Conservation (phyloP, 2,888 invertebrate genomes). For the Spisula solida region DNA sequence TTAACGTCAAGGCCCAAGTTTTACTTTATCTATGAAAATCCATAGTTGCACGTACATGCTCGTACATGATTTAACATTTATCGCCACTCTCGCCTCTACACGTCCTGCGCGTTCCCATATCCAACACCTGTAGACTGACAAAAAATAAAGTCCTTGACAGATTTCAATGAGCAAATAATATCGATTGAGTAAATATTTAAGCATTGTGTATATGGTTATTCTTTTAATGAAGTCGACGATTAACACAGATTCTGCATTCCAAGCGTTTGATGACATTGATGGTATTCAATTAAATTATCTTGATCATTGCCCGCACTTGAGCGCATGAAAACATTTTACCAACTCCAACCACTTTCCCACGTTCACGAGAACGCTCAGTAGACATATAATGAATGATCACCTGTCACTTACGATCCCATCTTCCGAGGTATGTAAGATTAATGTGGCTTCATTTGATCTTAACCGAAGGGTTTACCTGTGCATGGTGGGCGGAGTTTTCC, state of each 20-base stretch:
- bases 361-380: conserved; percentile 55
- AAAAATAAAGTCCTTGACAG: conserved; percentile 2
- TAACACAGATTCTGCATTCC: conserved; percentile 41
- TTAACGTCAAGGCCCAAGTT: too few relatives aligned
- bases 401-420: conserved; percentile 63
- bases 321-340: conserved; percentile 44
- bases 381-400: conserved; percentile 66
- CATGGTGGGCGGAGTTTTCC: conserved; percentile 72
- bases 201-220: conserved; percentile 12
- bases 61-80: too few relatives aligned
- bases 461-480: conserved; percentile 61
- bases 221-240: conserved; percentile 21
- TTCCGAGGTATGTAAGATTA: conserved; percentile 70
- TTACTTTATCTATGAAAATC: too few relatives aligned
- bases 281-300: conserved; percentile 46
- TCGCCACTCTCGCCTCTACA: background rate
- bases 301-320: conserved; percentile 39
- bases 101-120: background rate
- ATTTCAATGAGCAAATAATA: background rate
- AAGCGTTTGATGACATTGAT: conserved; percentile 39
- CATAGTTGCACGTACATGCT: too few relatives aligned
- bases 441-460: conserved; percentile 58
- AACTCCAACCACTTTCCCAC: conserved; percentile 67
- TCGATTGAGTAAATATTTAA: conserved; percentile 24
- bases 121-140: background rate